These are phyloP conservation scores for Numida meleagris DNA, from an alignment of 2,113 vertebrate genomes.

Conservation along the genomic window DNA sequence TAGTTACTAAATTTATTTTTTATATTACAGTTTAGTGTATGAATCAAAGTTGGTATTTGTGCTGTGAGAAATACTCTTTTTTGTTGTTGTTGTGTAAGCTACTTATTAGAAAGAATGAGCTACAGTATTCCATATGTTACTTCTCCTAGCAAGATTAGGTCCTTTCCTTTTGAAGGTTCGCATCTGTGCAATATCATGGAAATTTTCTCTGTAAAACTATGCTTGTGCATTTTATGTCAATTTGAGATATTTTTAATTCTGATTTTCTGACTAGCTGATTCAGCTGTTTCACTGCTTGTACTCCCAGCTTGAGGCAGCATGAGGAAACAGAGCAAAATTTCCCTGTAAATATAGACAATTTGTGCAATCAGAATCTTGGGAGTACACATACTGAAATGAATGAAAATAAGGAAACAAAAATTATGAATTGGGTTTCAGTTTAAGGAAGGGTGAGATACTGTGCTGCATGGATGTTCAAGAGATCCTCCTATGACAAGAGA, in stretches of 20 bases:
- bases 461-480: not conserved
- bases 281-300: not conserved
- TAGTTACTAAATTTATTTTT: not conserved
- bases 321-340: rapidly evolving
- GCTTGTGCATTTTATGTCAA: not conserved
- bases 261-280: not conserved
- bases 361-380: not conserved
- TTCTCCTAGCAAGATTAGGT: not conserved
- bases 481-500: not conserved
- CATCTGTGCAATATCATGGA: not conserved
- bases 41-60: not conserved
- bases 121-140: not conserved
- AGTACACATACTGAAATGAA: not conserved
- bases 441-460: not conserved
- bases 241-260: not conserved
- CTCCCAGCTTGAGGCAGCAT: not conserved
- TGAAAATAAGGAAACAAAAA: not conserved
- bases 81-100: not conserved
- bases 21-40: not conserved
- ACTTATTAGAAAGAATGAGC: not conserved
- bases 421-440: not conserved
- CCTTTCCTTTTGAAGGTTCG: not conserved
- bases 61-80: not conserved
- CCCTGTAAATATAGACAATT: not conserved
- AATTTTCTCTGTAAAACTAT: not conserved